Evolutionary conservation across 2,888 invertebrate genomes (phyloP).

Genomic region (Diarsia rubi): DNA sequence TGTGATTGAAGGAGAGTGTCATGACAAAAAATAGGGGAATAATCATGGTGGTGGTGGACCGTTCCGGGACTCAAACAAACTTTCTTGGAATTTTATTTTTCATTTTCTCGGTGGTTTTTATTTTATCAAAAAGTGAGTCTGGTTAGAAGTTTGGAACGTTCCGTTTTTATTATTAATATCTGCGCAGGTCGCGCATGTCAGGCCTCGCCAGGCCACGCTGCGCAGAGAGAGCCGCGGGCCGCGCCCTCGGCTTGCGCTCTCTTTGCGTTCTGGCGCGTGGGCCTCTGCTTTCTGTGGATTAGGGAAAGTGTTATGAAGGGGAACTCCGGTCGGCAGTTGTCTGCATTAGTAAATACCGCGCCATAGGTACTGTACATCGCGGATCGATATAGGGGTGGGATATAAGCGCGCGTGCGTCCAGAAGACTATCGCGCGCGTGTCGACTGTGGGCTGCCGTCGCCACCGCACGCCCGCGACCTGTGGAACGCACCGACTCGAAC

Average conservation of each 20-base stretch:
- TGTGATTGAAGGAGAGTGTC: no score
- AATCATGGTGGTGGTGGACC: neutral
- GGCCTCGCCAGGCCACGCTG: conserved; percentile 14
- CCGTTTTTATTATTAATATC: conserved; percentile 26
- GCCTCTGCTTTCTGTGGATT: conserved; percentile 71
- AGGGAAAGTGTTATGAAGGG: conserved; percentile 82
- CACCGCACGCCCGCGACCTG: conserved; percentile 82
- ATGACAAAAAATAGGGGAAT: no score
- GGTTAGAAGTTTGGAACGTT: neutral
- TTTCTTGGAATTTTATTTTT: conserved; percentile 4
- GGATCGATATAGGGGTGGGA: conserved; percentile 86
- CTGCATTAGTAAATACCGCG: conserved; percentile 87
- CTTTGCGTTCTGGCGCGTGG: conserved; percentile 56
- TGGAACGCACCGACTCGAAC: conserved; percentile 77
- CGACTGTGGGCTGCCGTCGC: conserved; percentile 78
- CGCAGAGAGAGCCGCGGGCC: conserved; percentile 52
- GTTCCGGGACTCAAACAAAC: neutral
- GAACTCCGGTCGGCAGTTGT: conserved; percentile 78
- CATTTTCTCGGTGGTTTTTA: neutral
- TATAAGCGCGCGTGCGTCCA: conserved; percentile 79
- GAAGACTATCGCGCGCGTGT: conserved; percentile 76
- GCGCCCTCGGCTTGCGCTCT: conserved; percentile 57
- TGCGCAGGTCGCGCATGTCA: conserved; percentile 48
- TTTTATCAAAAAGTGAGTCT: conserved; percentile 10
- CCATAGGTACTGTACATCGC: conserved; percentile 82